Conservation (phyloP, 2,797 vertebrate genomes). For the Valencia hispanica region DNA sequence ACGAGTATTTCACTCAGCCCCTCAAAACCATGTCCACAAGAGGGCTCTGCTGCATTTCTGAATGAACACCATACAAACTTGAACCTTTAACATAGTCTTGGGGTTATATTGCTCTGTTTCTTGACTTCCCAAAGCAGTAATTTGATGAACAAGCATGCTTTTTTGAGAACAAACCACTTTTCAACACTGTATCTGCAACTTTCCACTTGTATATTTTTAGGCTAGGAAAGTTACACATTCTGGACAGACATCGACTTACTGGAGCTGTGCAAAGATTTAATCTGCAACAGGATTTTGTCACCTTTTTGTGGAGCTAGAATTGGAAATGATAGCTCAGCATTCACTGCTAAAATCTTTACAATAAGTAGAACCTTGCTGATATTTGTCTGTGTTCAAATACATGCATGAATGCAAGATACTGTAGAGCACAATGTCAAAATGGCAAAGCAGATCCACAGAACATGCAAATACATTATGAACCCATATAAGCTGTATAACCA, state of each 20-base stretch:
- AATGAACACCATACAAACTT: background rate
- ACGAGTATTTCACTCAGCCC: conserved; percentile 15
- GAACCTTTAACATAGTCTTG: conserved; percentile 12
- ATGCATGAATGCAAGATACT: background rate
- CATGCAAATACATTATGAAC: conserved; percentile 22
- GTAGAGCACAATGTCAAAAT: background rate
- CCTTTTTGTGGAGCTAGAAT: background rate
- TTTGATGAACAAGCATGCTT: conserved; percentile 13
- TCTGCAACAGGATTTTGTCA: background rate
- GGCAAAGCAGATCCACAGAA: background rate
- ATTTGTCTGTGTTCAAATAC: background rate
- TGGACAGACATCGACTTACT: conserved; percentile 1
- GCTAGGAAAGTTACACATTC: conserved; percentile 4
- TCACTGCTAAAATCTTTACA: background rate
- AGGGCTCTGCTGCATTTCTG: conserved; percentile 64
- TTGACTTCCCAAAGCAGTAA: conserved; percentile 10
- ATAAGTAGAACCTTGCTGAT: background rate
- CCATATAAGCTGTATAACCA: conserved; percentile 3
- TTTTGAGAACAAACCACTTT: conserved; percentile 17
- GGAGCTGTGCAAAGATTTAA: background rate
- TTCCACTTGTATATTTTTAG: background rate
- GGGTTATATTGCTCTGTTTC: conserved; percentile 17
- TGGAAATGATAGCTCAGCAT: background rate
- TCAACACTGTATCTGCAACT: conserved; percentile 10
- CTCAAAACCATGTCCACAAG: conserved; percentile 61